Conservation (phyloP, 2,797 vertebrate species). For the Thaleichthys pacificus region DNA sequence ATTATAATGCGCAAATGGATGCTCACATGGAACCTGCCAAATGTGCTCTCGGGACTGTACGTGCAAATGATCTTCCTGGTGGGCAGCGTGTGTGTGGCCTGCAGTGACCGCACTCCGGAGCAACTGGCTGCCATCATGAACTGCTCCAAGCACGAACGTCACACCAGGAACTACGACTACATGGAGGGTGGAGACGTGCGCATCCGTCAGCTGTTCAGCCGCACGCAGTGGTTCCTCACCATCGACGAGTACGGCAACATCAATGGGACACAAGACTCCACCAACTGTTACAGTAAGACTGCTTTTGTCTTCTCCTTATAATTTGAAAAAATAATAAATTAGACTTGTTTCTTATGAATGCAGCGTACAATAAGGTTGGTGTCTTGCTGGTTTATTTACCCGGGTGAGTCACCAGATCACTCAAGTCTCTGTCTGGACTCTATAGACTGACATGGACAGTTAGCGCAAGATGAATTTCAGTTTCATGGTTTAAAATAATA, state of each 20-base stretch:
- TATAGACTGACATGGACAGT: background rate
- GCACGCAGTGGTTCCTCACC: conserved; percentile 97
- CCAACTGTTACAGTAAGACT: conserved; percentile 96
- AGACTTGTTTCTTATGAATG: background rate
- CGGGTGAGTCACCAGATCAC: background rate
- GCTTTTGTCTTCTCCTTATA: background rate
- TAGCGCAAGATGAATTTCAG: background rate
- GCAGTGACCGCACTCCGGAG: conserved; percentile 92
- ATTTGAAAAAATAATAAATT: background rate
- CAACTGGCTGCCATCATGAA: conserved; percentile 93
- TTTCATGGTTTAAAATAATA: background rate
- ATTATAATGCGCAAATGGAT: conserved; percentile 99
- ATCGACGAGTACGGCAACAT: conserved; percentile 94
- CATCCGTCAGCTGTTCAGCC: conserved; percentile 95
- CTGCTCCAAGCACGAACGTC: conserved; percentile 95
- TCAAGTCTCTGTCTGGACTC: background rate
- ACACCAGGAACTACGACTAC: conserved; percentile 98
- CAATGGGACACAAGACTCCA: conserved; percentile 92
- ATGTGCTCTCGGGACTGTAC: conserved; percentile 92
- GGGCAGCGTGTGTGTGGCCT: conserved; percentile 87
- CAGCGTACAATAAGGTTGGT: background rate
- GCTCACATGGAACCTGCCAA: conserved; percentile 96
- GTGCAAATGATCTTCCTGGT: conserved; percentile 90
- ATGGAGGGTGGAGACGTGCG: conserved; percentile 98
- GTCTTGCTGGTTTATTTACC: background rate